Conservation (phyloP, 2,797 vertebrate species). For the Allobates femoralis region DNA sequence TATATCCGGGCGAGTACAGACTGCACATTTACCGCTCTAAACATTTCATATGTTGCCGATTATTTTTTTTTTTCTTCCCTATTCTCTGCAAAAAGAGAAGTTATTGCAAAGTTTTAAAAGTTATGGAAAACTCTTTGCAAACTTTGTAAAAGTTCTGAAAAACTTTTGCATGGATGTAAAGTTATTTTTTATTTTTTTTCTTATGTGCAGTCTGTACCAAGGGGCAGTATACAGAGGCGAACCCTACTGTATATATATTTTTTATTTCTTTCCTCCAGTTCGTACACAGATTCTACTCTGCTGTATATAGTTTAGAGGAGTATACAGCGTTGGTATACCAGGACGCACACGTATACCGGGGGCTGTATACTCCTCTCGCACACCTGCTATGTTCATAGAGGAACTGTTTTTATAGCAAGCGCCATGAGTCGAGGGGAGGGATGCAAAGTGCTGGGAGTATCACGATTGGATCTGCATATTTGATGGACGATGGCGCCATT, state of each 20-base stretch:
- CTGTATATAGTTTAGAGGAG: conserved; percentile 31
- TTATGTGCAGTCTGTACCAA: conserved; percentile 6
- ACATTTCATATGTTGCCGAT: neutral
- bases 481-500: neutral
- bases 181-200: neutral
- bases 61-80: neutral
- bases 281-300: conserved; percentile 1
- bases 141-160: no score
- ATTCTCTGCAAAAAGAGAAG: neutral
- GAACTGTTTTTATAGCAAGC: neutral
- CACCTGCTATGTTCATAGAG: conserved; percentile 24
- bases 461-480: neutral
- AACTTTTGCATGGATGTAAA: neutral
- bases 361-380: conserved; percentile 17
- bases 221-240: neutral
- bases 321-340: conserved; percentile 13
- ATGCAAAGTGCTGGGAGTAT: neutral
- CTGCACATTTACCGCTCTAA: neutral
- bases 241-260: neutral
- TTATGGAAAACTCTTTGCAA: no score
- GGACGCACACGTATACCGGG: conserved; percentile 20
- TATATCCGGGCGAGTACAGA: conserved; percentile 17
- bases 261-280: neutral
- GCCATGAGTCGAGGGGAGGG: neutral
- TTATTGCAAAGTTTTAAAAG: neutral